A percentile compares a stretch with the other conserved stretches of the same genome.
phyloP scores from a whole-genome alignment of 2,113 vertebrate genomes.

The Setophaga coronata region DNA sequence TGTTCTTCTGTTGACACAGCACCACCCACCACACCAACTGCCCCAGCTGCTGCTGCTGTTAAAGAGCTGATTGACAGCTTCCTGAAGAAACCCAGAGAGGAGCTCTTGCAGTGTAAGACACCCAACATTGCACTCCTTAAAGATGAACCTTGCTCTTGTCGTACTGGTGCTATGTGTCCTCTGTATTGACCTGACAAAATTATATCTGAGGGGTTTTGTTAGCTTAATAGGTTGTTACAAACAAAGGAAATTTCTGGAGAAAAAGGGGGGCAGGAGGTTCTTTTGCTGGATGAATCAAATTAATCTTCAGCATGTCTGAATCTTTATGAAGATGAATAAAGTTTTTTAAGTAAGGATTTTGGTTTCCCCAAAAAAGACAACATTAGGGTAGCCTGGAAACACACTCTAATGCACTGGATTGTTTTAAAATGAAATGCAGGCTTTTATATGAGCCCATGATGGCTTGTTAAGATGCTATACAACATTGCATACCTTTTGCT shows the following conservation, averaged over 20 bases:
- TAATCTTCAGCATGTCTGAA: background rate
- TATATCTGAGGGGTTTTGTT: background rate
- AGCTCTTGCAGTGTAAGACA: constrained; percentile 87
- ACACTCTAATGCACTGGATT: accelerated
- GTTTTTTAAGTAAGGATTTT: background rate
- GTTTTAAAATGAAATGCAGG: background rate
- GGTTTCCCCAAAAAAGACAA: background rate
- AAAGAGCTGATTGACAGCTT: constrained; percentile 19
- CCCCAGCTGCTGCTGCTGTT: background rate
- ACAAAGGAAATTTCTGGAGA: background rate
- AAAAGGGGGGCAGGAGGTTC: background rate
- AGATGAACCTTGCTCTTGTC: background rate
- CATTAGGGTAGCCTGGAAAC: background rate
- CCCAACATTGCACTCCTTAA: background rate
- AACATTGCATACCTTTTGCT: background rate
- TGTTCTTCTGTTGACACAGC: background rate
- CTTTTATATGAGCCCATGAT: background rate
- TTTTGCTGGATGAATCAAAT: background rate
- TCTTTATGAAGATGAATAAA: background rate
- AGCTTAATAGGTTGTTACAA: background rate
- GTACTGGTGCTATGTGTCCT: background rate
- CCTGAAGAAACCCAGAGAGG: constrained; percentile 70
- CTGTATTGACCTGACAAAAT: background rate
- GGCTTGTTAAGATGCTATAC: background rate
- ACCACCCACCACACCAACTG: background rate